Percentiles rank a stretch among this genome's conserved stretches.
phyloP scores from a whole-genome alignment of 2,113 vertebrate genomes.

The Tauraco erythrolophus region DNA sequence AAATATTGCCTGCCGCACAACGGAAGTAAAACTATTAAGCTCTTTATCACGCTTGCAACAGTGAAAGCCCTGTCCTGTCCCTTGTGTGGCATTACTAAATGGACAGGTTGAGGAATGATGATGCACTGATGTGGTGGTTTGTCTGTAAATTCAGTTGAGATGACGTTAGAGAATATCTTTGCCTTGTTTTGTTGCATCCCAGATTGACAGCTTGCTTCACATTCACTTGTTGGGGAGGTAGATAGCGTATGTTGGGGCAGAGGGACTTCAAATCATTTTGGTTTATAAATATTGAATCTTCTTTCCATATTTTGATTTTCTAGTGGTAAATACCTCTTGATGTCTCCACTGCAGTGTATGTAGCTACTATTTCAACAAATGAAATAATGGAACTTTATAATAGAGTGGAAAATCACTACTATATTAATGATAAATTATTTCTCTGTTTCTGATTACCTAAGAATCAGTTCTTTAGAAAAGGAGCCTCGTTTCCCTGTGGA shows the following conservation, averaged over 20 bases:
- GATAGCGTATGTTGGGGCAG: not conserved
- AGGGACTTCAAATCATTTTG: not conserved
- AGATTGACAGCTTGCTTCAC: not conserved
- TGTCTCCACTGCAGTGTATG: not conserved
- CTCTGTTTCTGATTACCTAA: not conserved
- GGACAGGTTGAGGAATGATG: not conserved
- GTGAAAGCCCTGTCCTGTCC: not conserved
- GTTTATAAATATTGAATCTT: not conserved
- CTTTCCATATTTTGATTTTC: not conserved
- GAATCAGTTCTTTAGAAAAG: not conserved
- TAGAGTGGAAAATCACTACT: not conserved
- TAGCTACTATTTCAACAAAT: not conserved
- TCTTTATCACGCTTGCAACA: fast-evolving
- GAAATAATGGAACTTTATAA: not conserved
- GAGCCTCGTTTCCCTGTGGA: not conserved
- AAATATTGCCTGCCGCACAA: not conserved
- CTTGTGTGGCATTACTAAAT: not conserved
- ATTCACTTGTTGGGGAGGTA: not conserved
- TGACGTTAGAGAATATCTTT: not conserved
- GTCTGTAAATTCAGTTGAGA: not conserved
- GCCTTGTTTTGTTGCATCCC: not conserved
- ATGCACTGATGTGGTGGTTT: not conserved
- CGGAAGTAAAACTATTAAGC: not conserved
- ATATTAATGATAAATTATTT: not conserved
- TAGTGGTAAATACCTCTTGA: not conserved